Evolutionary conservation across 2,113 vertebrate species (phyloP), one percentile per base, ranked within the genome.

Genomic region (Pyrgilauda ruficollis): DNA sequence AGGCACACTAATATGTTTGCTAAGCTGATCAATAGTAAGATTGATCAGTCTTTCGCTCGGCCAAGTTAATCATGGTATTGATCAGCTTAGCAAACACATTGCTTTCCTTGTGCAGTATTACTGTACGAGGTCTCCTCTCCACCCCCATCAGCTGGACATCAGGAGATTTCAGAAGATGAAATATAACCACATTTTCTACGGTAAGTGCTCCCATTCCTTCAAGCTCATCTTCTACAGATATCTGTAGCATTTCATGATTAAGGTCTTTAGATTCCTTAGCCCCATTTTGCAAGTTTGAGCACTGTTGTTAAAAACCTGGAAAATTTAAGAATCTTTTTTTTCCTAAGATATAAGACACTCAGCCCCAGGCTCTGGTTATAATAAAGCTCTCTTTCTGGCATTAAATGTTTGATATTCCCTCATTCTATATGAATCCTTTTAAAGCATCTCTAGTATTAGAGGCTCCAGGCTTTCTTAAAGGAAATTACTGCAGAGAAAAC

Each of bases 21-120:
- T 69, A 75, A 96, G 85, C 76, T 96, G 94, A 97, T 98, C 97
- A 94, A 98, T 98, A 97, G 22, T 56, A 98, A 98, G 97, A 98
- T 98, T 98, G 97, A 97, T 95, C 97, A 96, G 91, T 84, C 85
- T 89, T 97, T 93, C 10, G 18, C 96, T 97, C 49, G 41, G 87
- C 90, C 91, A 89, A 94, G 96, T 93, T 98, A 98, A 97, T 98
- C 97, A 96, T 82, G 67, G 27, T 98, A 98, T 98, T 95, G 98
- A 98, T 97, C 96, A 97, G 92, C 62, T 96, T 72, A 89, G 95
- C 67, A 96, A 97, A 95, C 84, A 61, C 92, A 97, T 96, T 0
- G 4, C 81, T 97, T 93, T 90, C 78, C 70, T 70, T 56, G 41
- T 59, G 37, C 49, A 3, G 64, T 35, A 6, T 56, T 70, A 26